Evolutionary conservation across 1,140 invertebrate genomes (phyloP), one percentile per base, ranked within the genome.

Genomic region (Eumeta japonica): DNA sequence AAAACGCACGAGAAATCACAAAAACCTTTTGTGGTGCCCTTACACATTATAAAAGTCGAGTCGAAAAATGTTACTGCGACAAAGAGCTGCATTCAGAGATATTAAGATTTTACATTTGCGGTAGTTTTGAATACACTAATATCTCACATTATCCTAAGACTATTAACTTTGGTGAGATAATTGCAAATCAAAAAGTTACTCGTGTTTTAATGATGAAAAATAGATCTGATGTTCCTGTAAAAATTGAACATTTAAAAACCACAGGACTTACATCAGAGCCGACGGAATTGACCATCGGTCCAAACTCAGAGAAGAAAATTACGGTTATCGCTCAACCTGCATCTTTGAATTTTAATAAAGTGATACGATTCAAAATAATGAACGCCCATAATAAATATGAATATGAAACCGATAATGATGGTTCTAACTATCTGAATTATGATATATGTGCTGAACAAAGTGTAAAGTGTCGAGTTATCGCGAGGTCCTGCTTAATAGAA

Each of bases 21-120:
- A 16, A 66, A 63, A 10, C 51, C 50, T 57, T 62, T 73, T 58
- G 55, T 71, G 10, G 59, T 65, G 38, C 66, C 68, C 35, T 45
- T 73, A 15, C 49, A 59, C 12, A 42, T 73, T 31, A 70, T 74
- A 40, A 55, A 58, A 45, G 49, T 62, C n/a, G n/a, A n/a, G 52
- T 63, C 33, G 64, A 57, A 13, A 48, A 35, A 31, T 41, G 48
- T 1, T 73, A 66, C 41, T 73, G 68, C 40, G 52, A 59, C 34
- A 44, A 61, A 41, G 68, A 71, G 50, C 39, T 45, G 12, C 66
- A 73, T 35, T 53, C 61, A 18, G 68, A 71, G 64, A 50, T 70
- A 31, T 64, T 62, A 0, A 50, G 68, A 40, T 71, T 58, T 38
- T 74, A 71, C 28, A 62, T 74, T 19, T 58, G 57, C 43, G 70